Evolutionary conservation across 2,888 invertebrate species (phyloP).

Genomic region (Leucozona laternaria): DNA sequence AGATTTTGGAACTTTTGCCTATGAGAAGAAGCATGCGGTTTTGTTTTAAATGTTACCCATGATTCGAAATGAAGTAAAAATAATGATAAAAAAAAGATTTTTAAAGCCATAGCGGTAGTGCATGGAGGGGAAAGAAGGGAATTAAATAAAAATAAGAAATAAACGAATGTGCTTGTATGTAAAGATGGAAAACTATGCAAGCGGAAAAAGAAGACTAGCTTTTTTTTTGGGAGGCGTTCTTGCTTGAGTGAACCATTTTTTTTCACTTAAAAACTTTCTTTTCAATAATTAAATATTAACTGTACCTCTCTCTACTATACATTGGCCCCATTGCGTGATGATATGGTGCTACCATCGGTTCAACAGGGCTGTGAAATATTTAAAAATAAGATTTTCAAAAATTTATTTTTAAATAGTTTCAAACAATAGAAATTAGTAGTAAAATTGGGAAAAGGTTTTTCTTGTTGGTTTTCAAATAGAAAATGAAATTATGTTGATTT

Average conservation of each 20-base stretch:
- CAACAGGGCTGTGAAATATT: slow-evolving; percentile 84
- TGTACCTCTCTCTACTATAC: slow-evolving; percentile 84
- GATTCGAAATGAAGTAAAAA: slow-evolving; percentile 10
- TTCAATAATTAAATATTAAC: slow-evolving; percentile 77
- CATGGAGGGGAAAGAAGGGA: slow-evolving; percentile 5
- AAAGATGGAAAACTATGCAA: slow-evolving; percentile 45
- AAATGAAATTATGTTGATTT: slow-evolving; percentile 6
- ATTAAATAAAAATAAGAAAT: background rate
- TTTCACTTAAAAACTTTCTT: slow-evolving; percentile 47
- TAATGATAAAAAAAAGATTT: background rate
- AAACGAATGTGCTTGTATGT: slow-evolving; percentile 40
- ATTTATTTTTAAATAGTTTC: slow-evolving; percentile 75
- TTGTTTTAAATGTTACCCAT: background rate
- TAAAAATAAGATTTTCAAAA: slow-evolving; percentile 78
- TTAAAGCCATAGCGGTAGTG: slow-evolving; percentile 7
- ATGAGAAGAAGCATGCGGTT: slow-evolving; percentile 27
- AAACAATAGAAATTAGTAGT: slow-evolving; percentile 66
- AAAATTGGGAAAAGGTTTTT: slow-evolving; percentile 37
- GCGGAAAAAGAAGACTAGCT: slow-evolving; percentile 56
- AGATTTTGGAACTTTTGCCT: background rate
- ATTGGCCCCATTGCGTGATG: slow-evolving; percentile 84
- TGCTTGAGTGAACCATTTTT: slow-evolving; percentile 46
- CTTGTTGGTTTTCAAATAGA: slow-evolving; percentile 45
- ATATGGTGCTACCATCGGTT: slow-evolving; percentile 84
- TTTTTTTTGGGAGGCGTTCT: slow-evolving; percentile 49